A percentile compares a stretch with the other conserved stretches of the same genome.
phyloP scores from a whole-genome alignment of 2,113 vertebrate species.

The Struthidea cinerea region DNA sequence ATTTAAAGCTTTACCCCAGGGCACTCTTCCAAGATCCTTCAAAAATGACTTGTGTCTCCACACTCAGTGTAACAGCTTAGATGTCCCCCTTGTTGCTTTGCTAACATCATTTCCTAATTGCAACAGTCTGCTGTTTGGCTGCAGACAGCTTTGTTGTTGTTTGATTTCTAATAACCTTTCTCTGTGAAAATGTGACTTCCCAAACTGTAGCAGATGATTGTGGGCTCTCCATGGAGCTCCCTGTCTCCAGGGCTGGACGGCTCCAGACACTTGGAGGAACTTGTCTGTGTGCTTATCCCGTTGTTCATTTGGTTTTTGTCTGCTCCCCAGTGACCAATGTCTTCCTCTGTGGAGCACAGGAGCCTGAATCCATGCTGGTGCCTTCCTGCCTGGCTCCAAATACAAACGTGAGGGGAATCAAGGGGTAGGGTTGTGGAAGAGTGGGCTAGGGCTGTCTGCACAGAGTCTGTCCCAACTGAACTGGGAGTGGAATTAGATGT shows the following conservation, averaged over 20 bases:
- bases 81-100: not conserved
- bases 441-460: not conserved
- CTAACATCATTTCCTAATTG: slow-evolving; percentile 23
- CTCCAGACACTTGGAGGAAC: not conserved
- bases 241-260: not conserved
- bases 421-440: not conserved
- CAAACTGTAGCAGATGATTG: not conserved
- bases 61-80: not conserved
- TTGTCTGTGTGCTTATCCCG: not conserved
- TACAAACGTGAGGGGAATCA: not conserved
- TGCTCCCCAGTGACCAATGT: not conserved
- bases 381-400: not conserved
- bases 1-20: not conserved
- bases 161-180: slow-evolving; percentile 16
- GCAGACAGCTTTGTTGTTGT: slow-evolving; percentile 45
- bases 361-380: not conserved
- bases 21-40: not conserved
- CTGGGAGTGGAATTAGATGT: not conserved
- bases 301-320: not conserved
- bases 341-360: not conserved
- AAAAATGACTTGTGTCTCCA: not conserved
- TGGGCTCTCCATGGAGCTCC: not conserved
- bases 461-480: rapidly evolving
- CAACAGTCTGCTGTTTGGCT: slow-evolving; percentile 25
- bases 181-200: not conserved